These are phyloP conservation scores for Thecophora atra DNA, from an alignment of 2,888 invertebrate genomes.

Conservation along the genomic window DNA sequence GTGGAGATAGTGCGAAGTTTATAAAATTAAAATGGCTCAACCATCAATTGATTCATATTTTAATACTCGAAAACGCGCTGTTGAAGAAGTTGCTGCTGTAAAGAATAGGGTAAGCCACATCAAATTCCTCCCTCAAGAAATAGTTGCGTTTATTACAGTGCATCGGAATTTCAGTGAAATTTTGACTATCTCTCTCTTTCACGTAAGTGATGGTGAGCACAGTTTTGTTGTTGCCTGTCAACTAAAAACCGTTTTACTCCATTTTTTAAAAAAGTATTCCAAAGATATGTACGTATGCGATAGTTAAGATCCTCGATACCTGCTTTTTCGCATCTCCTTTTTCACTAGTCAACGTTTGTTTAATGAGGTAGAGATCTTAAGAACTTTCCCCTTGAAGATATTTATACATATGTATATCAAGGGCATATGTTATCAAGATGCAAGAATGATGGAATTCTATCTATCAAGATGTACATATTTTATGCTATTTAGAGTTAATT, in stretches of 20 bases:
- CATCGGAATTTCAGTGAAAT: background rate
- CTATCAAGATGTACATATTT: no score
- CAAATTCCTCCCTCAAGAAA: background rate
- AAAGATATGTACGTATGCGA: no score
- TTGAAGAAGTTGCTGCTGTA: slow-evolving; percentile 70
- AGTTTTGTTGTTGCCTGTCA: slow-evolving; percentile 28
- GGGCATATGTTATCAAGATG: no score
- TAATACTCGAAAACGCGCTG: slow-evolving; percentile 78
- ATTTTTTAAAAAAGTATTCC: slow-evolving; percentile 13
- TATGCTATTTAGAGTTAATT: no score
- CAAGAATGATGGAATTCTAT: no score
- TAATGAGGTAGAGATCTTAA: no score
- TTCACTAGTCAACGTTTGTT: no score
- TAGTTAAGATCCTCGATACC: no score
- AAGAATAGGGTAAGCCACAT: slow-evolving; percentile 68
- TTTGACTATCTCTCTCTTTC: background rate
- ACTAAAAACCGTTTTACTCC: slow-evolving; percentile 31
- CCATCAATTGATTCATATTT: slow-evolving; percentile 80
- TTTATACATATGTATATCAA: no score
- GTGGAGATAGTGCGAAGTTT: slow-evolving; percentile 34
- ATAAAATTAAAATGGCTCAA: slow-evolving; percentile 73
- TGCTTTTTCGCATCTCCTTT: no score
- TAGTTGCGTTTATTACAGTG: background rate
- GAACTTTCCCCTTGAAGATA: no score
- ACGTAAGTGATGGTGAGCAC: background rate